A percentile compares a stretch with the other conserved stretches of the same genome.
These are phyloP conservation scores for Sebastes kiyomatsui DNA, from an alignment of 2,797 vertebrate species.

Conservation along the genomic window DNA sequence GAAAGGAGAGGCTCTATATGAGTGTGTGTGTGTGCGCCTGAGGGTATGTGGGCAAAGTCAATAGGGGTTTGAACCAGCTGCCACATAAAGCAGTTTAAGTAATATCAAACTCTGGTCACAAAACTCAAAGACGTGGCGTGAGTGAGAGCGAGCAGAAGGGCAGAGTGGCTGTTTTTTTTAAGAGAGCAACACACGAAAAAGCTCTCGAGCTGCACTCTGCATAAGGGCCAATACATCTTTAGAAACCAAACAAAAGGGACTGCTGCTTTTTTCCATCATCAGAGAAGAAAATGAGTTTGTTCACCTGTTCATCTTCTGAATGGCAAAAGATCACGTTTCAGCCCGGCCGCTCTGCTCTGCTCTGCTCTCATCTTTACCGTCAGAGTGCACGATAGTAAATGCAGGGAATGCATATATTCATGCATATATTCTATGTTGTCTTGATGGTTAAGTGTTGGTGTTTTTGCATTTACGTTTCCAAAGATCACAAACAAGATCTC, in stretches of 20 bases:
- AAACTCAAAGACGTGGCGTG: slow-evolving; percentile 52
- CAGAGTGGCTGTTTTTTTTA: slow-evolving; percentile 26
- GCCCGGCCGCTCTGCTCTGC: background rate
- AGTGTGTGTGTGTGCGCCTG: slow-evolving; percentile 14
- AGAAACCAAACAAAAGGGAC: slow-evolving; percentile 53
- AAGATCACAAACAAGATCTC: background rate
- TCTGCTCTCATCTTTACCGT: background rate
- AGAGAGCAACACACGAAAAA: slow-evolving; percentile 30
- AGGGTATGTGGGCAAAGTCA: slow-evolving; percentile 61
- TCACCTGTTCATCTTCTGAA: slow-evolving; percentile 61
- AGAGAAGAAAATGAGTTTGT: slow-evolving; percentile 48
- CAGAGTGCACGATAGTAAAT: background rate
- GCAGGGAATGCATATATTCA: background rate
- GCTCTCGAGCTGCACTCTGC: slow-evolving; percentile 11
- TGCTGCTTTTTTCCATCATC: slow-evolving; percentile 17
- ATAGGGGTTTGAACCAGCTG: slow-evolving; percentile 75
- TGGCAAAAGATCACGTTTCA: slow-evolving; percentile 46
- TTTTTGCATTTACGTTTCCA: background rate
- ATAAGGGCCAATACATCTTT: slow-evolving; percentile 43
- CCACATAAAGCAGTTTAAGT: slow-evolving; percentile 71
- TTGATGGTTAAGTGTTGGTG: background rate
- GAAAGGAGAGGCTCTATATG: slow-evolving; percentile 46
- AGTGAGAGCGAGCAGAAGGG: slow-evolving; percentile 28
- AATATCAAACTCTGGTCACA: slow-evolving; percentile 64
- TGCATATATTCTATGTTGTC: too few species aligned